A percentile compares a stretch with the other conserved stretches of the same genome.
Conservation (phyloP, 1,140 invertebrate genomes). For the Holcopasites calliopsidis region DNA sequence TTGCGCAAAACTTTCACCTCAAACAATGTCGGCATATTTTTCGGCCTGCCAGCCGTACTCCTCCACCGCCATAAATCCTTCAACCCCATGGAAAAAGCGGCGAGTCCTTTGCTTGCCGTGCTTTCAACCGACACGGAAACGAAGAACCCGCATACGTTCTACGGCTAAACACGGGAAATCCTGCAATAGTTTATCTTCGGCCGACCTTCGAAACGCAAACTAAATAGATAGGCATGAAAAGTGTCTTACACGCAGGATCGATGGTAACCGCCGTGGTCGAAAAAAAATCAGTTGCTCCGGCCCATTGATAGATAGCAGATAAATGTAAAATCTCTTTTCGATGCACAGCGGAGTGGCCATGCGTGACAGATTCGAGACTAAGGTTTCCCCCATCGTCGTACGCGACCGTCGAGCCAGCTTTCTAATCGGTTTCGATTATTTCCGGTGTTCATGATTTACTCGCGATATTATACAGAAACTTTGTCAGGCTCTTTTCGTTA, state of each 20-base stretch:
- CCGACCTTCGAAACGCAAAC: neutral
- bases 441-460: slow-evolving; percentile 60
- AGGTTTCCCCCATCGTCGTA: slow-evolving; percentile 50
- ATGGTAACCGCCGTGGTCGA: too few species aligned
- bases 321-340: slow-evolving; percentile 42
- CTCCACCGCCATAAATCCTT: slow-evolving; percentile 51
- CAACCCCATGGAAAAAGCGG: slow-evolving; percentile 39
- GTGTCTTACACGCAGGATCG: too few species aligned
- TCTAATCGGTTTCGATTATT: slow-evolving; percentile 64
- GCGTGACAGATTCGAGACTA: slow-evolving; percentile 51
- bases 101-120: neutral
- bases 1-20: slow-evolving; percentile 65
- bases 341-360: slow-evolving; percentile 50
- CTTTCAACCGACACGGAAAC: slow-evolving; percentile 1
- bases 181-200: neutral
- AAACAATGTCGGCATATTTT: slow-evolving; percentile 61
- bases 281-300: neutral
- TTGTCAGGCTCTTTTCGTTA: too few species aligned
- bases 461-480: slow-evolving; percentile 39
- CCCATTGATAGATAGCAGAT: slow-evolving; percentile 16
- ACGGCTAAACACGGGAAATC: neutral
- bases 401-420: slow-evolving; percentile 42
- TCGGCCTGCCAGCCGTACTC: slow-evolving; percentile 4
- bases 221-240: neutral
- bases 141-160: slow-evolving; percentile 4